Conservation (phyloP, 2,888 invertebrate species). For the Erynnis tages region DNA sequence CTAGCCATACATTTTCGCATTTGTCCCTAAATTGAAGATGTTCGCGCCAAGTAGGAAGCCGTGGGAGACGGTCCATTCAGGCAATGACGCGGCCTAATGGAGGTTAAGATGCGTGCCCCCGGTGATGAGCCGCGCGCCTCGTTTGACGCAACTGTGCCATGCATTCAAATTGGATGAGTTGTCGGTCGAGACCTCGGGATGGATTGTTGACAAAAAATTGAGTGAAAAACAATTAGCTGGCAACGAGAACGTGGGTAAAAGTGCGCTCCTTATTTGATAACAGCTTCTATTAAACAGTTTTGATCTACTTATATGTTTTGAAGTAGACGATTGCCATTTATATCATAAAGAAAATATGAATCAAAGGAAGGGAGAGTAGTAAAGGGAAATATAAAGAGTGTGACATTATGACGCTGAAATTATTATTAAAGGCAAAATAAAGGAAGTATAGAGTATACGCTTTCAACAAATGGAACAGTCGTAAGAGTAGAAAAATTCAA, state of each 20-base stretch:
- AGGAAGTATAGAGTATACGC: no score
- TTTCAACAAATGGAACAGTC: no score
- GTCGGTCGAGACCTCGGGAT: neutral
- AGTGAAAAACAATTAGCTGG: neutral
- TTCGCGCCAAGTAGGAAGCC: constrained; percentile 59
- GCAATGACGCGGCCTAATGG: constrained; percentile 68
- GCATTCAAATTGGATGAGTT: constrained; percentile 57
- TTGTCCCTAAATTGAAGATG: constrained; percentile 60
- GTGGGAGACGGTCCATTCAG: constrained; percentile 64
- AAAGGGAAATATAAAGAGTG: no score
- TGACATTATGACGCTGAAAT: no score
- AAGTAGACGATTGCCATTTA: no score
- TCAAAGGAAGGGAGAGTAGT: no score
- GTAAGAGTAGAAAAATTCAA: no score
- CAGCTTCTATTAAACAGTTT: no score
- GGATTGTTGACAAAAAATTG: constrained; percentile 1
- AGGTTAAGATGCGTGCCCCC: constrained; percentile 75
- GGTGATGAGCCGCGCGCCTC: constrained; percentile 62
- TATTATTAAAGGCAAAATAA: no score
- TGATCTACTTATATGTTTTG: no score
- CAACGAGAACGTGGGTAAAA: constrained; percentile 4
- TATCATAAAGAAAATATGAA: no score
- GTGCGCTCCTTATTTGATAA: no score
- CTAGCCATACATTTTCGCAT: constrained; percentile 6
- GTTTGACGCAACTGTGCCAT: constrained; percentile 58